A percentile compares a stretch with the other conserved stretches of the same genome.
These are phyloP conservation scores for Dicycla oo DNA, from an alignment of 2,888 invertebrate genomes.

Conservation along the genomic window DNA sequence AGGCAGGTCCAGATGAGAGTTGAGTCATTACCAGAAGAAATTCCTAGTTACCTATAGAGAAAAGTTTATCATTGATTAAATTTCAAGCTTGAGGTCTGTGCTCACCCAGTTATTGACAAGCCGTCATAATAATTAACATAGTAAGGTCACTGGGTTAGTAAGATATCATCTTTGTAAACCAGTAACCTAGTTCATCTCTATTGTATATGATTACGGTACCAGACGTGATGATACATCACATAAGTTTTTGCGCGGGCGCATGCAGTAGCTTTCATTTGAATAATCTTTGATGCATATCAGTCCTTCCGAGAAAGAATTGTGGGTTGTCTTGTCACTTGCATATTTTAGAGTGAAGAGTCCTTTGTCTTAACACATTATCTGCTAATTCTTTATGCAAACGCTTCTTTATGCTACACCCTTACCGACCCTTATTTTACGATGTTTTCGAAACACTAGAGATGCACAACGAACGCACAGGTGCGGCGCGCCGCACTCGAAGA, in stretches of 20 bases:
- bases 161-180: slow-evolving; percentile 32
- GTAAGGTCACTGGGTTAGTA: slow-evolving; percentile 34
- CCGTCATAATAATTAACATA: not conserved
- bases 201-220: slow-evolving; percentile 49
- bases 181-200: slow-evolving; percentile 27
- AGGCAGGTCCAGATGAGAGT: too few species aligned
- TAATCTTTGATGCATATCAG: slow-evolving; percentile 49
- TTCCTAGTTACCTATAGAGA: too few species aligned
- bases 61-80: too few species aligned
- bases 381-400: too few species aligned
- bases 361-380: too few species aligned
- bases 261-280: slow-evolving; percentile 28
- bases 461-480: too few species aligned
- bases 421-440: too few species aligned
- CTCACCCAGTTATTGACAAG: not conserved
- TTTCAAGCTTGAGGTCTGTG: too few species aligned
- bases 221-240: slow-evolving; percentile 45
- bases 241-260: slow-evolving; percentile 20
- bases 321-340: slow-evolving; percentile 6
- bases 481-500: too few species aligned
- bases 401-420: too few species aligned
- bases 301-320: slow-evolving; percentile 37
- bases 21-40: too few species aligned
- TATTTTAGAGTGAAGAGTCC: slow-evolving; percentile 1
- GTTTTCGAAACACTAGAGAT: too few species aligned